Conservation (phyloP, 2,888 invertebrate genomes). For the Ecdyonurus torrentis region DNA sequence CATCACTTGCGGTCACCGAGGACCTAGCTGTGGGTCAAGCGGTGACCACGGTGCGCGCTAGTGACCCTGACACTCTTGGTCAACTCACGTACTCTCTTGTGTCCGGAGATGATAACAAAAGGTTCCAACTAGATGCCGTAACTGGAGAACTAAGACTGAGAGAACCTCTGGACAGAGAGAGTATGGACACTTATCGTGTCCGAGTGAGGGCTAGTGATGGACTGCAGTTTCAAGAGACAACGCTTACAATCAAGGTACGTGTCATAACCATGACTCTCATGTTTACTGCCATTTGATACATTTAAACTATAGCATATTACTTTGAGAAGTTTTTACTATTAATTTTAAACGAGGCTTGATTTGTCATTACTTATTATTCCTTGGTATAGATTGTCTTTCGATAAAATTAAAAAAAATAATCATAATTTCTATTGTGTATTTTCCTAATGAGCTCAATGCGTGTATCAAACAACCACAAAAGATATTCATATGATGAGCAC, state of each 20-base stretch:
- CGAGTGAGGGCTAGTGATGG: constrained; percentile 77
- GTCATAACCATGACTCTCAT: no score
- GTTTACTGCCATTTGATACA: no score
- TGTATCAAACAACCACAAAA: no score
- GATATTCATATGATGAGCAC: no score
- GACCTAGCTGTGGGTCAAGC: constrained; percentile 67
- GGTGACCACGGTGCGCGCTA: constrained; percentile 59
- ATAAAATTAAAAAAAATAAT: no score
- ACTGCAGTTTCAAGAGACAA: constrained; percentile 64
- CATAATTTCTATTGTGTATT: no score
- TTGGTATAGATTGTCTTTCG: no score
- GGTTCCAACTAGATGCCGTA: constrained; percentile 49
- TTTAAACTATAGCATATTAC: no score
- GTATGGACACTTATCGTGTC: constrained; percentile 58
- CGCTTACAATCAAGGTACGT: constrained; percentile 59
- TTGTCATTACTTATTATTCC: no score
- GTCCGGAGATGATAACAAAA: constrained; percentile 20
- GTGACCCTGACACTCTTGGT: constrained; percentile 74
- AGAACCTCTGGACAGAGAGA: constrained; percentile 71
- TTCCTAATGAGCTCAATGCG: no score
- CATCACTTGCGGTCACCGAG: constrained; percentile 63
- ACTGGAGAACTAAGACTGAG: constrained; percentile 57
- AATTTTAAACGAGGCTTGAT: no score
- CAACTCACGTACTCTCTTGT: constrained; percentile 56
- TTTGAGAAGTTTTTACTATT: no score